Evolutionary conservation across 1,140 invertebrate genomes (phyloP).

Genomic region (Halictus rubicundus): DNA sequence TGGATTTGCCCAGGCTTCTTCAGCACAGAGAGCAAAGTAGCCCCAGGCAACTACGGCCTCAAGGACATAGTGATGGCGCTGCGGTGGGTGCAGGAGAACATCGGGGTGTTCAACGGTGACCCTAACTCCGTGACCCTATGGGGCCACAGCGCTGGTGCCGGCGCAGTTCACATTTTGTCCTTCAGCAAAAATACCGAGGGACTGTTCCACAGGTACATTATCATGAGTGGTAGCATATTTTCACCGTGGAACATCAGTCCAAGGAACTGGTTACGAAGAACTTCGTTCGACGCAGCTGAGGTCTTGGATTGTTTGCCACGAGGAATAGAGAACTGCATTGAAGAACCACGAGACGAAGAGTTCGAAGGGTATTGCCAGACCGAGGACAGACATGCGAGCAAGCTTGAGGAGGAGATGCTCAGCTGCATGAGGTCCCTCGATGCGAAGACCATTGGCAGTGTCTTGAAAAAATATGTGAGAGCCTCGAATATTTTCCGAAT

Average conservation of each 20-base stretch:
- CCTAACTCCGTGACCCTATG: conserved; percentile 76
- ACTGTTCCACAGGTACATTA: conserved; percentile 81
- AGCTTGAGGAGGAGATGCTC: conserved; percentile 53
- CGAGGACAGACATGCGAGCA: too few relatives aligned
- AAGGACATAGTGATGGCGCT: conserved; percentile 78
- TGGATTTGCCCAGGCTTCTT: conserved; percentile 69
- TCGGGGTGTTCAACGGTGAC: conserved; percentile 81
- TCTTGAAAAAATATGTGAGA: conserved; percentile 25
- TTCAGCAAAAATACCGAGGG: conserved; percentile 76
- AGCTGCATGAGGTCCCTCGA: conserved; percentile 61
- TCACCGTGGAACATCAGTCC: conserved; percentile 63
- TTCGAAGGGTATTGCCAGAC: too few relatives aligned
- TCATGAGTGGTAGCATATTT: conserved; percentile 81
- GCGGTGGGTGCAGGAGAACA: conserved; percentile 82
- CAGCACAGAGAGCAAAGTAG: conserved; percentile 63
- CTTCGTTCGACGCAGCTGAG: conserved; percentile 48
- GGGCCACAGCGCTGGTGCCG: conserved; percentile 79
- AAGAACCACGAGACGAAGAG: neutral
- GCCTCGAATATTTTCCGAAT: neutral
- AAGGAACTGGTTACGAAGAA: conserved; percentile 32
- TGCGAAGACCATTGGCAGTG: neutral
- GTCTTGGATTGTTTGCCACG: conserved; percentile 41
- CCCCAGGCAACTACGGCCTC: conserved; percentile 74
- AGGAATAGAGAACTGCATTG: neutral
- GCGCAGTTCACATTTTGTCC: conserved; percentile 71